Evolutionary conservation across 2,888 invertebrate genomes (phyloP), one percentile per base, ranked within the genome.

Genomic region (Limnephilus marmoratus): DNA sequence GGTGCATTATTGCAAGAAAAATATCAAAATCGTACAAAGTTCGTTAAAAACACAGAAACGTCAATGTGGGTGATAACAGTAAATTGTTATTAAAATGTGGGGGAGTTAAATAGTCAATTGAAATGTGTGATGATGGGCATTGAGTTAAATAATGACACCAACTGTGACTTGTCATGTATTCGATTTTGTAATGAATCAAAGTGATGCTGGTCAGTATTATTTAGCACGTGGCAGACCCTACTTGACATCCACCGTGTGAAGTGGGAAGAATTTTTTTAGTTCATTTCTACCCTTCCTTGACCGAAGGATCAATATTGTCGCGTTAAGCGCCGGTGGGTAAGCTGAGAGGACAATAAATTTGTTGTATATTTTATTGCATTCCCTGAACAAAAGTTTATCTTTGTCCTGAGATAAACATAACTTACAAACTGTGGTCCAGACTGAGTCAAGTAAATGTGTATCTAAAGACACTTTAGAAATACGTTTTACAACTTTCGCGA

Each of bases 391-490:
- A 68, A 24, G 24, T 68, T 68, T 24, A 68, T 24, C 24, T 24
- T n/a, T 68, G 68, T 68, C 24, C 68, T 24, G 24, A 68, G 68
- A 68, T 68, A 68, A 68, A 24, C 68, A 68, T 68, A 68, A 68
- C 68, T 68, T 24, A 9, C 68, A 68, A 53, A 68, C 68, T 68
- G n/a, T 68, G 24, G 68, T 68, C 68, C 68, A n/a, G 24, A 68
- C 24, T 68, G n/a, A n/a, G 68, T n/a, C 24, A 68, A 68, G 68
- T 2, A 68, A 68, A 68, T 68, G 7, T 68, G 24, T 68, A 24
- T 68, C 68, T 68, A 68, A 68, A 68, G 68, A 68, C 68, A 68
- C 68, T 68, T 68, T 68, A 68, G n/a, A 68, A 68, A 68, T 68
- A 24, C 68, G 9, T n/a, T 68, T 7, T 68, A 9, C 68, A 24